A percentile compares a stretch with the other conserved stretches of the same genome.
Evolutionary conservation across 2,113 vertebrate species (phyloP).

Genomic region (Callorhinus ursinus): DNA sequence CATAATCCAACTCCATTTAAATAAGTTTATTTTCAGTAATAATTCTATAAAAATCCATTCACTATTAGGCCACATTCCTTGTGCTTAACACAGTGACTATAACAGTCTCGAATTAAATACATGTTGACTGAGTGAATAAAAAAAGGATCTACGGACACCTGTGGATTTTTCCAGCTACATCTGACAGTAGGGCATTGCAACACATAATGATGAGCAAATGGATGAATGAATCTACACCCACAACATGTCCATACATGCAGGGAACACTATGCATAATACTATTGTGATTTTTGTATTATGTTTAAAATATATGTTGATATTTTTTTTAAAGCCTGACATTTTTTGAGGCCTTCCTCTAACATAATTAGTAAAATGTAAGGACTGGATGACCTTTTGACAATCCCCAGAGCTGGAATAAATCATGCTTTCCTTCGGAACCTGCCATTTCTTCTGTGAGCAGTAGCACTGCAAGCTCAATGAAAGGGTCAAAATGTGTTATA

Average conservation of each 20-base stretch:
- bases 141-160: background rate
- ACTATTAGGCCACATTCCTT: background rate
- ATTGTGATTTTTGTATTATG: background rate
- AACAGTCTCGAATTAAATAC: background rate
- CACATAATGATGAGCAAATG: background rate
- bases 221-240: background rate
- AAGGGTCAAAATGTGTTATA: background rate
- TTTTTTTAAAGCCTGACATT: conserved; percentile 12
- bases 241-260: background rate
- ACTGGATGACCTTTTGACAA: conserved; percentile 23
- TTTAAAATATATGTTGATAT: conserved; percentile 7
- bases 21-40: background rate
- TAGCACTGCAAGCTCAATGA: background rate
- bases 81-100: background rate
- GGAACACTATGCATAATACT: background rate
- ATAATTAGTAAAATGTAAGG: conserved; percentile 29
- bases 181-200: background rate
- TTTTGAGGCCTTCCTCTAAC: background rate
- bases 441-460: background rate
- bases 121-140: background rate
- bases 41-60: background rate
- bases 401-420: background rate
- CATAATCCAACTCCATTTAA: background rate
- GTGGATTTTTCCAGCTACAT: background rate
- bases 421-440: background rate